Conservation (phyloP, 2,113 vertebrate genomes). For the Scophthalmus maximus region DNA sequence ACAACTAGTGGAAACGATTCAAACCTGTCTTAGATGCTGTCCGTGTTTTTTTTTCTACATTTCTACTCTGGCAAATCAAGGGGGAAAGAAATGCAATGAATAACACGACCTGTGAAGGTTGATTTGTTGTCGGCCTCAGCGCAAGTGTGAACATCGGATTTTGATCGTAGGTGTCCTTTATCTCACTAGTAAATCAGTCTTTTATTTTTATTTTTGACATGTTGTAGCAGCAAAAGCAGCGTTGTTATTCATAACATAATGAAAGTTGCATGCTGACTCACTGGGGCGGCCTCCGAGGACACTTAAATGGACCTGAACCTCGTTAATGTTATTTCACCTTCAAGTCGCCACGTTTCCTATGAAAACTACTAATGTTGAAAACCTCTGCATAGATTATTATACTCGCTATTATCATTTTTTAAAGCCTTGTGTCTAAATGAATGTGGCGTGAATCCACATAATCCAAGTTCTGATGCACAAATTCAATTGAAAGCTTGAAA, state of each 20-base stretch:
- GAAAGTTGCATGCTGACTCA: neutral
- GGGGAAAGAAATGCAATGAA: neutral
- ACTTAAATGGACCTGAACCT: neutral
- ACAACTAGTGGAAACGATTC: slow-evolving; percentile 15
- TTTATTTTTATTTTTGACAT: slow-evolving; percentile 11
- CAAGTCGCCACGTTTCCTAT: neutral
- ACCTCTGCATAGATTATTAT: neutral
- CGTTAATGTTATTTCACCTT: neutral
- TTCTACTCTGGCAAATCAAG: slow-evolving; percentile 3
- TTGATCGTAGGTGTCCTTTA: slow-evolving; percentile 11
- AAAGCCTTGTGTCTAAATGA: neutral
- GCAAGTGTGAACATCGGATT: slow-evolving; percentile 10
- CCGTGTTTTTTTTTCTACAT: no score
- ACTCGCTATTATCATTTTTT: neutral
- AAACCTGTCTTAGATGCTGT: neutral
- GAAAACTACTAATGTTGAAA: neutral
- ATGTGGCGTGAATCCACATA: no score
- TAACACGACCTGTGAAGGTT: neutral
- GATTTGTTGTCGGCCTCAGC: neutral
- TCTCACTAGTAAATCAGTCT: neutral
- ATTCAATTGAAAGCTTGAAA: no score
- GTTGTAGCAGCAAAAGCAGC: slow-evolving; percentile 9
- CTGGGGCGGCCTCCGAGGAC: neutral
- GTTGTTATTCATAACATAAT: slow-evolving; percentile 16
- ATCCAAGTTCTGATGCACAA: no score